A percentile compares a stretch with the other conserved stretches of the same genome.
These are phyloP conservation scores for Vespertilio murinus DNA, from an alignment of 2,797 vertebrate genomes.

Conservation along the genomic window DNA sequence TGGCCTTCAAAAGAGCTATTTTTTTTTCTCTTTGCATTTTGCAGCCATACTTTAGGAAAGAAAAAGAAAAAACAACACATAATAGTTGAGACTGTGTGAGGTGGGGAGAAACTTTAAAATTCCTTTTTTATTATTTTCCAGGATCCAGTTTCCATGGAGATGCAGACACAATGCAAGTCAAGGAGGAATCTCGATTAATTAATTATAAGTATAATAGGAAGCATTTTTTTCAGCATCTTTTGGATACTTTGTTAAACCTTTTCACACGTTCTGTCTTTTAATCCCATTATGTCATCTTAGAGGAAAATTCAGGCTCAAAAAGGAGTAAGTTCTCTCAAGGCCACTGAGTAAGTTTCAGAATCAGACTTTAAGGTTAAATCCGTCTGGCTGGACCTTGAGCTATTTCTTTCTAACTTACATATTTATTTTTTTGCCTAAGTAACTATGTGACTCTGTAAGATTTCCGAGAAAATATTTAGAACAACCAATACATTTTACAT, in stretches of 20 bases:
- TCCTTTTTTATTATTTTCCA: neutral
- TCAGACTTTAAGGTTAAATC: neutral
- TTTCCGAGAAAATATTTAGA: neutral
- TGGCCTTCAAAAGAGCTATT: neutral
- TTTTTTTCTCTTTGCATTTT: slow-evolving; percentile 15
- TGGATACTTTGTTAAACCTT: neutral
- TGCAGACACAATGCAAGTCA: neutral
- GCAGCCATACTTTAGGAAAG: neutral
- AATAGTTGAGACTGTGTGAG: neutral
- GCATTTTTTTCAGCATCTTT: neutral
- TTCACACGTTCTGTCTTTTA: neutral
- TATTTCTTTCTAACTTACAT: neutral
- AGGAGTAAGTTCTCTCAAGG: slow-evolving; percentile 4
- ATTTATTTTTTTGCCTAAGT: neutral
- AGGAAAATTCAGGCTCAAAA: neutral
- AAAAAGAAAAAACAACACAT: neutral
- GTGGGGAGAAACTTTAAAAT: neutral
- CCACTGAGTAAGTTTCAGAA: neutral
- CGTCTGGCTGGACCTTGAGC: neutral
- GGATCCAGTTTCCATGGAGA: slow-evolving; percentile 13
- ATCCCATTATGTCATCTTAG: neutral
- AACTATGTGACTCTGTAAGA: neutral
- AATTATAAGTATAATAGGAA: neutral
- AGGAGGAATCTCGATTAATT: neutral
- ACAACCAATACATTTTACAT: neutral